phyloP scores from a whole-genome alignment of 2,113 vertebrate genomes.

The Alces alces region DNA sequence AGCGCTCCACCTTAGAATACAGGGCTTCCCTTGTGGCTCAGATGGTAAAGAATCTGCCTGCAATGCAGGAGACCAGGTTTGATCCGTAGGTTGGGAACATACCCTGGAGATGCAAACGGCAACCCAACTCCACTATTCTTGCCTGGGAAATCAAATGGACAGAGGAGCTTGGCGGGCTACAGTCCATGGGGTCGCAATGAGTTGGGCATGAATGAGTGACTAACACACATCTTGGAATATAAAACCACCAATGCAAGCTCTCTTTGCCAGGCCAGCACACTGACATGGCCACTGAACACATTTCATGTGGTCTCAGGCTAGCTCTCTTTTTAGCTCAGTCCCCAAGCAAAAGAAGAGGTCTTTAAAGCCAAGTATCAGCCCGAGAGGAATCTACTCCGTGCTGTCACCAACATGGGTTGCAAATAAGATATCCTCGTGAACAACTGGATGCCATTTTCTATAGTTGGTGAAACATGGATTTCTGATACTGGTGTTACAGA shows the following conservation, averaged over 20 bases:
- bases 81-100: rapidly evolving
- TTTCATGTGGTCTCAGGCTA: neutral
- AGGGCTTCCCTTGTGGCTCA: neutral
- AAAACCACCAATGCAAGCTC: neutral
- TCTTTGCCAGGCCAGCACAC: neutral
- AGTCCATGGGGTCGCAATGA: neutral
- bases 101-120: neutral
- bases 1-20: neutral
- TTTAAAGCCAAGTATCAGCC: neutral
- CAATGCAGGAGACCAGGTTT: neutral
- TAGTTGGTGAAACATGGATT: neutral
- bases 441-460: neutral
- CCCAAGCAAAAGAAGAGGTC: neutral
- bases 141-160: neutral
- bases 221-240: neutral
- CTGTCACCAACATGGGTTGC: neutral
- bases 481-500: neutral
- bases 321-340: neutral
- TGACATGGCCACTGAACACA: neutral
- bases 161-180: neutral
- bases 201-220: neutral
- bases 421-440: neutral
- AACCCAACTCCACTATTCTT: neutral
- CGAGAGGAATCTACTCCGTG: neutral
- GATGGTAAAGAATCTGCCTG: neutral